Percentiles rank a stretch among this genome's conserved stretches.
Evolutionary conservation across 2,113 vertebrate genomes (phyloP).

Genomic region (Lagenorhynchus albirostris): DNA sequence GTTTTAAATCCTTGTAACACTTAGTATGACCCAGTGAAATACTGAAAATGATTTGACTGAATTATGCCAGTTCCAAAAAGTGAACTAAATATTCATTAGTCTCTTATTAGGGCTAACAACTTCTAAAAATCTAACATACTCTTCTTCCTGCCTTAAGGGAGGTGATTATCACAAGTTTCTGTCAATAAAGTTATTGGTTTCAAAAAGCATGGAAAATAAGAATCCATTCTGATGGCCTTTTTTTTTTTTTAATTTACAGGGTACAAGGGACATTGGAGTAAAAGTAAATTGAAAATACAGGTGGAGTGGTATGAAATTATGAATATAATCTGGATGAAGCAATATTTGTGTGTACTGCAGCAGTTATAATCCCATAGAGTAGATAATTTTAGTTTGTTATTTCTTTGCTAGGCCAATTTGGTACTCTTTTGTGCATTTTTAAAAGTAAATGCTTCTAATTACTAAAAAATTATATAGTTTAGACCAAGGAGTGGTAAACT

Average conservation of each 20-base stretch:
- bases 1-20: background rate
- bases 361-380: background rate
- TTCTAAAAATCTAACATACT: background rate
- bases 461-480: background rate
- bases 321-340: background rate
- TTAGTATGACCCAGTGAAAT: background rate
- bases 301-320: background rate
- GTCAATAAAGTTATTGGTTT: slow-evolving; percentile 15
- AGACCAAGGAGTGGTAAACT: background rate
- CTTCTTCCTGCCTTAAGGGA: background rate
- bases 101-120: slow-evolving; percentile 8
- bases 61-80: slow-evolving; percentile 18
- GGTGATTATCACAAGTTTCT: background rate
- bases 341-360: background rate
- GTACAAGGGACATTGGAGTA: background rate
- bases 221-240: background rate
- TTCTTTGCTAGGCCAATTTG: background rate
- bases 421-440: background rate
- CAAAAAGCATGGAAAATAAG: background rate
- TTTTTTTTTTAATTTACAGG: background rate
- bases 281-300: slow-evolving; percentile 9
- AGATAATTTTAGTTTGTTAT: background rate
- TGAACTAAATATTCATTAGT: slow-evolving; percentile 2
- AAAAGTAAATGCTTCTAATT: background rate
- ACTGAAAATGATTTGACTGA: slow-evolving; percentile 11